Percentiles rank a stretch among this genome's conserved stretches.
These are phyloP conservation scores for Rhinogobius similis DNA, from an alignment of 2,113 vertebrate species.

Conservation along the genomic window DNA sequence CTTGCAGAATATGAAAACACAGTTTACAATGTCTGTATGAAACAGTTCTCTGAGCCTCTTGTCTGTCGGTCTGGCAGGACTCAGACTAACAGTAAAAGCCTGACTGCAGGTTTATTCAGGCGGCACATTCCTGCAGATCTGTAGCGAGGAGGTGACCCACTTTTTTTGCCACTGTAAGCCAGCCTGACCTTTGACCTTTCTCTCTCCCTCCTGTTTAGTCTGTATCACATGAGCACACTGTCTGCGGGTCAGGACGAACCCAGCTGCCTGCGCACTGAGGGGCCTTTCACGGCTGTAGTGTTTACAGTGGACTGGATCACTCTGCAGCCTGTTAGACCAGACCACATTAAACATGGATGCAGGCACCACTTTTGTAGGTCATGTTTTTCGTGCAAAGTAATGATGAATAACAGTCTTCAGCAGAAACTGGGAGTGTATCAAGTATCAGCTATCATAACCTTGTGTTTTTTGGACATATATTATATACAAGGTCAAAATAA, in stretches of 20 bases:
- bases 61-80: slow-evolving; percentile 16
- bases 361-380: neutral
- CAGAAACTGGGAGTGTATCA: too few species aligned
- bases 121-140: slow-evolving; percentile 46
- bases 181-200: slow-evolving; percentile 29
- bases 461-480: too few species aligned
- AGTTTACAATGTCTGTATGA: neutral
- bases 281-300: slow-evolving; percentile 20
- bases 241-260: slow-evolving; percentile 28
- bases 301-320: slow-evolving; percentile 14
- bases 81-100: slow-evolving; percentile 33
- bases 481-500: too few species aligned
- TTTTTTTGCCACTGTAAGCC: slow-evolving; percentile 20
- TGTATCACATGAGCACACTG: slow-evolving; percentile 38
- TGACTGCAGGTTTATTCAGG: slow-evolving; percentile 20
- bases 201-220: slow-evolving; percentile 44
- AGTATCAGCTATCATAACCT: too few species aligned
- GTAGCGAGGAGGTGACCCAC: slow-evolving; percentile 36
- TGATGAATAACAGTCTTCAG: slow-evolving; percentile 1
- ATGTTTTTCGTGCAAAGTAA: slow-evolving; percentile 3
- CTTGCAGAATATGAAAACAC: neutral
- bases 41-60: neutral
- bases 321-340: neutral
- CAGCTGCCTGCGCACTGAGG: slow-evolving; percentile 32
- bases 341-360: slow-evolving; percentile 6